Base-by-base conservation (phyloP, 2,888 invertebrate genomes). In the Tenthredo mesomela region DNA sequence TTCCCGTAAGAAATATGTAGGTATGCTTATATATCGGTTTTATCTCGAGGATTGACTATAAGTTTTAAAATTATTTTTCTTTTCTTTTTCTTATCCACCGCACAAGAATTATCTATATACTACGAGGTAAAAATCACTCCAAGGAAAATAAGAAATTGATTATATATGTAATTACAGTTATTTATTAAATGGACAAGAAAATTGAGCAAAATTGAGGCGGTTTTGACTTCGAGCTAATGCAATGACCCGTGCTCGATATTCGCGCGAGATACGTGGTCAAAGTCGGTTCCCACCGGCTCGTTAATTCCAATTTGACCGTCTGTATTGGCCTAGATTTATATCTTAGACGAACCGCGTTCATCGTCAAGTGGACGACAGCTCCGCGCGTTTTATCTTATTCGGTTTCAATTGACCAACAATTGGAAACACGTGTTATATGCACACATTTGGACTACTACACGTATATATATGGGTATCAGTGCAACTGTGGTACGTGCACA, bases 251-350 rank as follows among this genome's bases (percentile, higher is more conserved):
- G 47, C n/a, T 50, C 37, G 58, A 78, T 78, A 33, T 50, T 78
- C n/a, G 78, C 78, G 54, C 50, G 78, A 58, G 58, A 78, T 40
- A n/a, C 78, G 54, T 9, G 37, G 21, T 43, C 21, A 54, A 37
- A 50, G 58, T 29, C 58, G 47, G 61, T 80, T 80, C 80, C 61
- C 77, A 77, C 54, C 15, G 77, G 77, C 33, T 80, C 65, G 61
- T 80, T 80, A n/a, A 65, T 33, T 33, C 9, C 77, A 80, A 58
- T 80, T 80, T 80, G 61, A 61, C 25, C 12, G 40, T 50, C 33
- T 40, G 61, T 40, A 65, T 80, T 80, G 80, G 80, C 65, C 80
- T 80, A 80, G 80, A 80, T 80, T 80, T 80, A 80, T 65, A 80
- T 65, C 40, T 65, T 58, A 61, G 40, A 50, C 80, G 80, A 61